Evolutionary conservation across 2,888 invertebrate species (phyloP).

Genomic region (Eupithecia subumbrata): DNA sequence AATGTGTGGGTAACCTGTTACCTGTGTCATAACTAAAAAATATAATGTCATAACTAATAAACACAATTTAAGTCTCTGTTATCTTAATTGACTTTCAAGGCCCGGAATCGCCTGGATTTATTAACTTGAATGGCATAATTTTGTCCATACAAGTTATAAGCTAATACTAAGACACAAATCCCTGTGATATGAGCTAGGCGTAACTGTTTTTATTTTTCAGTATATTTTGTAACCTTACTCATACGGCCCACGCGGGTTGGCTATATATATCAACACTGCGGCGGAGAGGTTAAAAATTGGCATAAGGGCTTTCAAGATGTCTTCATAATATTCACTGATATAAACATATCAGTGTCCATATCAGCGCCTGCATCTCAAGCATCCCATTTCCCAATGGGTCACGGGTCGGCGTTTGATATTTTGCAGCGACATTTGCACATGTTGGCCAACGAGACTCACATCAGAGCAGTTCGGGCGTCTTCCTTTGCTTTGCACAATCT

Average conservation of each 20-base stretch:
- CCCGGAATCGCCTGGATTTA: too few relatives aligned
- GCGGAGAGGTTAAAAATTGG: not conserved
- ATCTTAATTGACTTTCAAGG: not conserved
- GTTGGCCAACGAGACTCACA: conserved; percentile 68
- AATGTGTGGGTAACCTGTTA: not conserved
- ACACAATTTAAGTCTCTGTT: not conserved
- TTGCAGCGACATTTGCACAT: conserved; percentile 72
- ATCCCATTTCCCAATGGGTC: conserved; percentile 69
- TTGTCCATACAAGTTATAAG: not conserved
- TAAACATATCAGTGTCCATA: conserved; percentile 41
- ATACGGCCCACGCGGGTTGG: not conserved
- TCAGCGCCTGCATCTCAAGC: conserved; percentile 51
- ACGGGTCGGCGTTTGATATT: conserved; percentile 75
- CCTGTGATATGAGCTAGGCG: not conserved
- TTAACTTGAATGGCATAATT: not conserved
- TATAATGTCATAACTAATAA: too few relatives aligned
- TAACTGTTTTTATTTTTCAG: not conserved
- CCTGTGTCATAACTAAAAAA: not conserved
- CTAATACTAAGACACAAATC: too few relatives aligned
- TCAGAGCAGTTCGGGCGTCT: conserved; percentile 49
- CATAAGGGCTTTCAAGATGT: not conserved
- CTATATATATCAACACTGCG: not conserved
- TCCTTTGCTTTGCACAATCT: conserved; percentile 63
- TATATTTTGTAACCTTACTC: not conserved
- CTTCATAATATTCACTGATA: not conserved